Evolutionary conservation across 1,140 invertebrate species (phyloP).

Genomic region (Sitodiplosis mosellana): DNA sequence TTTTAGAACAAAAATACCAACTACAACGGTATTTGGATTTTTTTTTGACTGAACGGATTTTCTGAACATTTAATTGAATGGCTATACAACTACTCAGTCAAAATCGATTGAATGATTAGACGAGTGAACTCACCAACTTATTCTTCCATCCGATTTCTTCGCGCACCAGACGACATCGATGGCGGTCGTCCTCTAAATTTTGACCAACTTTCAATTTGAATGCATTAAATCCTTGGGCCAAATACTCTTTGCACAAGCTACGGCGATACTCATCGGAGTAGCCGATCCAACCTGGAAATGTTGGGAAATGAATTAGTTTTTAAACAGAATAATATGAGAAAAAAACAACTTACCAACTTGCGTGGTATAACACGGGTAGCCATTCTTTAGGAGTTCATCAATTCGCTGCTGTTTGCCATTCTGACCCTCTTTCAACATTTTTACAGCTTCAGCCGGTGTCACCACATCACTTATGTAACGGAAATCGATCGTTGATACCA

Average conservation of each 20-base stretch:
- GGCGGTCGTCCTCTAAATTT: conserved; percentile 56
- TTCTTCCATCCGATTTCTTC: conserved; percentile 58
- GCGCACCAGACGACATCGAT: conserved; percentile 48
- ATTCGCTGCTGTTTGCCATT: conserved; percentile 38
- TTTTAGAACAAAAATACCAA: too few relatives aligned
- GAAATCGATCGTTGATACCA: conserved; percentile 77
- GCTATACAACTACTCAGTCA: too few relatives aligned
- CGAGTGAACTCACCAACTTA: conserved; percentile 34
- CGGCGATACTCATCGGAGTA: conserved; percentile 50
- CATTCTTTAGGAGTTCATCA: conserved; percentile 32
- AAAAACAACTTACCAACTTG: conserved; percentile 37
- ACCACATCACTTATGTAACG: conserved; percentile 61
- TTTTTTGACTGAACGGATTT: too few relatives aligned
- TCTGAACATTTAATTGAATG: too few relatives aligned
- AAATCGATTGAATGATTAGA: too few relatives aligned
- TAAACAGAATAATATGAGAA: background rate
- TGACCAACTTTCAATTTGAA: conserved; percentile 86
- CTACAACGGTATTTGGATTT: too few relatives aligned
- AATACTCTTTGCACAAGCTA: conserved; percentile 48
- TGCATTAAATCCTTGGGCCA: conserved; percentile 52
- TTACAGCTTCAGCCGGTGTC: conserved; percentile 61
- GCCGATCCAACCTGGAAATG: conserved; percentile 51
- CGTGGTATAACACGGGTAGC: conserved; percentile 64
- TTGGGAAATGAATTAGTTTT: background rate
- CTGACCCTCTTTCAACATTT: conserved; percentile 42